Evolutionary conservation across 2,888 invertebrate genomes (phyloP), one percentile per base, ranked within the genome.

Genomic region (Agonopterix heracliana): DNA sequence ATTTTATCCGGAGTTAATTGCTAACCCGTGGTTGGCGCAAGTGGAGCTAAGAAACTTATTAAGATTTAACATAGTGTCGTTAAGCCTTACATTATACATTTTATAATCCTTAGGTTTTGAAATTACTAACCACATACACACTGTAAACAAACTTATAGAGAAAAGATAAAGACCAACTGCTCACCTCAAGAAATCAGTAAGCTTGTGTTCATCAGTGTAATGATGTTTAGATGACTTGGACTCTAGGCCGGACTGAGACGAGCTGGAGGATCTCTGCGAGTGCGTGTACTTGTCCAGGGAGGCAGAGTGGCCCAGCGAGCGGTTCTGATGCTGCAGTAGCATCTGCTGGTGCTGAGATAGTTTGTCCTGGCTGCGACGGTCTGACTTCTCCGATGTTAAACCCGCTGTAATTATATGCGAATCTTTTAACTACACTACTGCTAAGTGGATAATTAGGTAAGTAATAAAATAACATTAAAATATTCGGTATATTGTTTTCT

Each of bases 141-240:
- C n/a, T n/a, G n/a, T n/a, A n/a, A 14, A 14, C 14, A 1, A 14
- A 14, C 14, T 14, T 14, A 14, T 14, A 2, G 17, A 17, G 3
- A 17, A 17, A 17, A 17, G 17, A 3, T 17, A 3, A 17, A 2
- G 3, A 17, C 14, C 14, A 17, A 3, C 17, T 1, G 5, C 26
- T 43, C n/a, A 89, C 89, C 89, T 84, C 54, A 93, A 78, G 70
- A 94, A 94, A 70, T 94, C 94, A 11, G 92, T 92, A 34, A 94
- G 84, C 71, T 93, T 93, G 60, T 92, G 92, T 67, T 93, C 93
- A 56, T 89, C 87, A n/a, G 60, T 71, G 48, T 86, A 89, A 51
- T 86, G 89, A 68, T 84, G 90, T 68, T 81, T 88, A 4, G 78
- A 69, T 3, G 78, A 68, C 60, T 89, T 89, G 11, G 80, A 60